Conservation (phyloP, 2,888 invertebrate species). For the Anoplius nigerrimus region DNA sequence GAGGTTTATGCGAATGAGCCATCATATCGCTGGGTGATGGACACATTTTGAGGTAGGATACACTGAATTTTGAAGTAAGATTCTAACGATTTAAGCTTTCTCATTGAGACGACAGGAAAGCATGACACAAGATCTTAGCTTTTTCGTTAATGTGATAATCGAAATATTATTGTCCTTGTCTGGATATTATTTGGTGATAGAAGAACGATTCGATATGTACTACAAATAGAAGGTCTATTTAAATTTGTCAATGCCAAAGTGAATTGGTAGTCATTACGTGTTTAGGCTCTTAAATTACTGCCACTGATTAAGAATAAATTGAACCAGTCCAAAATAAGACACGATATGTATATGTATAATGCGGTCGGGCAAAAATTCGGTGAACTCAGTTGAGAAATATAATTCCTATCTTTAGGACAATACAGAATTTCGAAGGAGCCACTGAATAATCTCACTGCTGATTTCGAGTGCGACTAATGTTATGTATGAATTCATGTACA, state of each 20-base stretch:
- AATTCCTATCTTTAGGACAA: constrained; percentile 9
- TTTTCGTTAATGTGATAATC: constrained; percentile 6
- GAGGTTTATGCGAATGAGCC: constrained; percentile 46
- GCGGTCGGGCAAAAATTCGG: no score
- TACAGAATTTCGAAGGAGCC: not conserved
- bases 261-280: constrained; percentile 28
- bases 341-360: no score
- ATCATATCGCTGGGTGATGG: constrained; percentile 46
- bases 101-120: constrained; percentile 1
- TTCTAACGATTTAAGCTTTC: constrained; percentile 8
- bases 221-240: no score
- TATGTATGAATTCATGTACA: constrained; percentile 46
- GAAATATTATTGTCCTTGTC: not conserved
- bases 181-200: no score
- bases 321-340: not conserved
- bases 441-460: constrained; percentile 5
- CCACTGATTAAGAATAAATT: not conserved
- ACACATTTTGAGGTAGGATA: constrained; percentile 42
- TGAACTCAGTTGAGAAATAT: not conserved
- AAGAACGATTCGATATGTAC: no score
- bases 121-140: constrained; percentile 1
- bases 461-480: constrained; percentile 15
- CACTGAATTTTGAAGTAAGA: constrained; percentile 34
- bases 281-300: constrained; percentile 4
- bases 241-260: constrained; percentile 14